phyloP scores from a whole-genome alignment of 2,797 vertebrate species.

The Rhyacichthys aspro region DNA sequence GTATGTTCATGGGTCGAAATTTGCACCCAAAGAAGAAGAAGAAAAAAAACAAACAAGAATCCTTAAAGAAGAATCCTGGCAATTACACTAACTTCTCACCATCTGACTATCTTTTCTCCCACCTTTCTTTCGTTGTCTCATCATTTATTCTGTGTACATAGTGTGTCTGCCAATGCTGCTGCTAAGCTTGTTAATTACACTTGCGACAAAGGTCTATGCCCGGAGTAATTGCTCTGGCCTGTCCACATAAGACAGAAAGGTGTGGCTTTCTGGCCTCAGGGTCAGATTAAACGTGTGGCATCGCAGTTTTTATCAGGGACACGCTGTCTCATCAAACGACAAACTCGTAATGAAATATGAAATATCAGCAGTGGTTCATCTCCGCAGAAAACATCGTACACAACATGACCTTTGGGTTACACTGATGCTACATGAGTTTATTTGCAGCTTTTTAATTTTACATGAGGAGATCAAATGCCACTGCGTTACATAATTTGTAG shows the following conservation, averaged over 20 bases:
- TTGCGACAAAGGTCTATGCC: slow-evolving; percentile 62
- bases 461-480: slow-evolving; percentile 38
- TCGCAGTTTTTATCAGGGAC: slow-evolving; percentile 51
- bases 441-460: slow-evolving; percentile 40
- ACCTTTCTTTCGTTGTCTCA: slow-evolving; percentile 49
- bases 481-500: slow-evolving; percentile 52
- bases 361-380: slow-evolving; percentile 20
- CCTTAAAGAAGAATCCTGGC: too few relatives aligned
- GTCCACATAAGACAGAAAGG: slow-evolving; percentile 49
- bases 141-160: slow-evolving; percentile 67
- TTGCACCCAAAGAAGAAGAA: too few relatives aligned
- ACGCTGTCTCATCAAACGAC: slow-evolving; percentile 5
- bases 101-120: slow-evolving; percentile 27
- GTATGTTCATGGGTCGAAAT: too few relatives aligned
- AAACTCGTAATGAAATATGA: slow-evolving; percentile 7
- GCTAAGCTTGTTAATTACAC: slow-evolving; percentile 70
- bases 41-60: too few relatives aligned
- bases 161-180: slow-evolving; percentile 57
- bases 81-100: slow-evolving; percentile 14
- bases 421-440: slow-evolving; percentile 15
- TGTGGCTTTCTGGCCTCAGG: slow-evolving; percentile 52
- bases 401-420: slow-evolving; percentile 44
- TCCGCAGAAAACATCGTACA: background rate
- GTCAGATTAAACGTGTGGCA: slow-evolving; percentile 56
- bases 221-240: slow-evolving; percentile 68